Evolutionary conservation across 2,888 invertebrate genomes (phyloP).

Genomic region (Stenodera caucasica): DNA sequence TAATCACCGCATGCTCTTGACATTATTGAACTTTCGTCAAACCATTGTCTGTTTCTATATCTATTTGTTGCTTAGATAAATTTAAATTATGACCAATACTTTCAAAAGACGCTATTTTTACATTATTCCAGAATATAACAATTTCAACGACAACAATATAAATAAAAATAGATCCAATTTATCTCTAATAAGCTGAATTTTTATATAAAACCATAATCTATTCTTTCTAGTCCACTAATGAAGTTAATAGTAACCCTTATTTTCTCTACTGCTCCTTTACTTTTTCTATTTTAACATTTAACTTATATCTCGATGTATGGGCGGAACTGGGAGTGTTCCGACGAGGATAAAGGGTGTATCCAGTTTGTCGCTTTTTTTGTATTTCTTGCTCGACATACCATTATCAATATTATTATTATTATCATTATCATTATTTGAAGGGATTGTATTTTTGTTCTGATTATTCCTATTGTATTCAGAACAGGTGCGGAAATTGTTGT

Average conservation of each 20-base stretch:
- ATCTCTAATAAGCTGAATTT: too few relatives aligned
- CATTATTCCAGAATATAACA: too few relatives aligned
- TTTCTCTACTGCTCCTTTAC: neutral
- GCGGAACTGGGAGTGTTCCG: constrained; percentile 8
- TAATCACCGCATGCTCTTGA: neutral
- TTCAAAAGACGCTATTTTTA: too few relatives aligned
- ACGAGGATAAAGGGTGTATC: constrained; percentile 5
- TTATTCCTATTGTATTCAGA: constrained; percentile 12
- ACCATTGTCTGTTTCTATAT: neutral
- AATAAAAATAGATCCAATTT: too few relatives aligned
- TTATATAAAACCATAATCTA: too few relatives aligned
- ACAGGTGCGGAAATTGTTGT: constrained; percentile 22
- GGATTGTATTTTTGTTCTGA: constrained; percentile 6
- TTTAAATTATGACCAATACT: too few relatives aligned
- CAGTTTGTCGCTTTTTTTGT: neutral
- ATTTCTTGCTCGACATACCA: neutral
- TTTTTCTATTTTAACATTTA: neutral
- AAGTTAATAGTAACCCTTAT: neutral
- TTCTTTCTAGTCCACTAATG: neutral
- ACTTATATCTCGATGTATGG: constrained; percentile 8
- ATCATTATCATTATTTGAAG: too few relatives aligned
- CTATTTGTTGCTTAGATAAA: too few relatives aligned
- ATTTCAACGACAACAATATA: too few relatives aligned
- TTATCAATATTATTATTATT: neutral
- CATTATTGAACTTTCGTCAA: neutral